A percentile compares a stretch with the other conserved stretches of the same genome.
Conservation (phyloP, 2,888 invertebrate genomes). For the Eutolmus rufibarbis region DNA sequence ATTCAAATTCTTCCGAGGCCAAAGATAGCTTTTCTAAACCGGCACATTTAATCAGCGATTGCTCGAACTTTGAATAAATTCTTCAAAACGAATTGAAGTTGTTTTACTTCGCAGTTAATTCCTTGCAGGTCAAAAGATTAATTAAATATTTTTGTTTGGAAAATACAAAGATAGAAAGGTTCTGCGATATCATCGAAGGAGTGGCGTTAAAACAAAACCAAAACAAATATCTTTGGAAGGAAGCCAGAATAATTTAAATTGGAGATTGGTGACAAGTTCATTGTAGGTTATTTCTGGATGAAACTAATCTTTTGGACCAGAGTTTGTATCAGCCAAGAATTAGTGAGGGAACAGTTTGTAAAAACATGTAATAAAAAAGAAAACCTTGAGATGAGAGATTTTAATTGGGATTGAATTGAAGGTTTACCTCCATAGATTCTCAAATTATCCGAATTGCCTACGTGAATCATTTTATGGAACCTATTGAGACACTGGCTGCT, state of each 20-base stretch:
- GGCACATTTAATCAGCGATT: neutral
- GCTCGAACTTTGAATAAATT: neutral
- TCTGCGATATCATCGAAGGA: neutral
- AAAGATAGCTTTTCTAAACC: neutral
- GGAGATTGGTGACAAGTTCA: neutral
- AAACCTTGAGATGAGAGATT: too few species aligned
- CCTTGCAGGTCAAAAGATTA: neutral
- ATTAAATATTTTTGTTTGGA: neutral
- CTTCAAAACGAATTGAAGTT: neutral
- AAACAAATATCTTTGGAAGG: neutral
- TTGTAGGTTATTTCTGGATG: neutral
- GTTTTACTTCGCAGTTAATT: neutral
- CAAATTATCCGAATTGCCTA: neutral
- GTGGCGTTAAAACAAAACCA: neutral
- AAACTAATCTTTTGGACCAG: neutral
- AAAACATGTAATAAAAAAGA: neutral
- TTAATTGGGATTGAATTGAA: too few species aligned
- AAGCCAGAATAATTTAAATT: neutral
- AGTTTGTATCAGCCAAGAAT: neutral
- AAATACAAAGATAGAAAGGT: neutral
- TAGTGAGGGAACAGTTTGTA: neutral
- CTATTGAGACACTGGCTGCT: neutral
- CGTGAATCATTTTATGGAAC: too few species aligned
- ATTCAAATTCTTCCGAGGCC: neutral
- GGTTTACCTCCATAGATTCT: neutral